These are phyloP conservation scores for Lichenostomus cassidix DNA, from an alignment of 2,113 vertebrate genomes.

Conservation along the genomic window DNA sequence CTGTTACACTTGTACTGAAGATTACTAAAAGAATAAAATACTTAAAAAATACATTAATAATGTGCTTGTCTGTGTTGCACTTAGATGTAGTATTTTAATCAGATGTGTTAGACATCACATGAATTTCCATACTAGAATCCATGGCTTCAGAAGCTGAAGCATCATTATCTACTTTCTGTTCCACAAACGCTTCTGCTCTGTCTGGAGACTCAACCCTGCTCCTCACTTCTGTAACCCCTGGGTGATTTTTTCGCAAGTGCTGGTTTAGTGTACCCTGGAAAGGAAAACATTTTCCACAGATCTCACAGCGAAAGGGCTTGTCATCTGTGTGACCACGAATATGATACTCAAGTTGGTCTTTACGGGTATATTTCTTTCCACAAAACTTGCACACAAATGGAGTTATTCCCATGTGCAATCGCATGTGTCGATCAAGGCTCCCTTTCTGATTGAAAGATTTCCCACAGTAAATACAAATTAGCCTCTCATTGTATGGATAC, in stretches of 20 bases:
- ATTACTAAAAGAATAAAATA: slow-evolving; percentile 50
- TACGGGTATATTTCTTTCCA: slow-evolving; percentile 98
- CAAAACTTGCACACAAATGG: slow-evolving; percentile 98
- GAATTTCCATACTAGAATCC: slow-evolving; percentile 83
- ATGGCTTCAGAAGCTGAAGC: slow-evolving; percentile 81
- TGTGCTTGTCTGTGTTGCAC: slow-evolving; percentile 74
- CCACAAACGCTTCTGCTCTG: slow-evolving; percentile 83
- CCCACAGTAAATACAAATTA: slow-evolving; percentile 98
- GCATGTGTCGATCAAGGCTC: slow-evolving; percentile 97
- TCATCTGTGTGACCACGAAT: slow-evolving; percentile 98
- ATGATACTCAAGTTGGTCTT: slow-evolving; percentile 98
- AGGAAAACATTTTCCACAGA: slow-evolving; percentile 98
- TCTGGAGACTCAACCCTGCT: slow-evolving; percentile 88
- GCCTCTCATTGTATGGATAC: slow-evolving; percentile 93
- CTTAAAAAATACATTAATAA: slow-evolving; percentile 65
- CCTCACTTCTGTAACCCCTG: slow-evolving; percentile 80
- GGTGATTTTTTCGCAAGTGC: slow-evolving; percentile 98
- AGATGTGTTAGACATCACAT: slow-evolving; percentile 74
- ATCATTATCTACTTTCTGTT: slow-evolving; percentile 85
- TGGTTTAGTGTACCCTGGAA: slow-evolving; percentile 99
- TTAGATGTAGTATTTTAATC: slow-evolving; percentile 65
- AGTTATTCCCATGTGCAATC: slow-evolving; percentile 98
- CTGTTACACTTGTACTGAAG: slow-evolving; percentile 45
- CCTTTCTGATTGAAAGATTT: slow-evolving; percentile 99
- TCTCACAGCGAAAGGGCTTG: slow-evolving; percentile 98